A percentile compares a stretch with the other conserved stretches of the same genome.
These are phyloP conservation scores for Collichthys lucidus DNA, from an alignment of 2,113 vertebrate genomes.

Conservation along the genomic window DNA sequence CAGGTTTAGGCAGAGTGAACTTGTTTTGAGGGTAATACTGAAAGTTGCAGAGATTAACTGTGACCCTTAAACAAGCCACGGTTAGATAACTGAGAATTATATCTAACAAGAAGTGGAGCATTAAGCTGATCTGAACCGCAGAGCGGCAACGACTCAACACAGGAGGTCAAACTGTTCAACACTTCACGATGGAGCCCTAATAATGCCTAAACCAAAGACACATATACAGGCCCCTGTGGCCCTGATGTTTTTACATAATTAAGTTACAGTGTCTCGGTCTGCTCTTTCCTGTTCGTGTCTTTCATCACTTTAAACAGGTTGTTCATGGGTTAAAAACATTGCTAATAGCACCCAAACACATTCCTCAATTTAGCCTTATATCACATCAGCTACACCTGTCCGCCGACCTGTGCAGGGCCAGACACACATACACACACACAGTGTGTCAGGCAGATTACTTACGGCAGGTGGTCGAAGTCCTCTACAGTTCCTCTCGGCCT, in stretches of 20 bases:
- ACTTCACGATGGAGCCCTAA: conserved; percentile 15
- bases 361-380: neutral
- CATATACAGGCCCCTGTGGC: neutral
- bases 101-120: conserved; percentile 49
- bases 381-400: neutral
- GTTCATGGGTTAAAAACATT: neutral
- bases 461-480: conserved; percentile 94
- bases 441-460: conserved; percentile 71
- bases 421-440: neutral
- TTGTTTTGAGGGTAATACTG: conserved; percentile 24
- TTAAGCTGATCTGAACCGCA: conserved; percentile 40
- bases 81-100: conserved; percentile 60
- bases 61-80: conserved; percentile 30
- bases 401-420: neutral
- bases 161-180: conserved; percentile 25
- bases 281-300: neutral
- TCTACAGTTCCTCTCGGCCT: conserved; percentile 86
- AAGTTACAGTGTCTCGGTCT: neutral
- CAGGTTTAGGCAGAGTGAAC: neutral
- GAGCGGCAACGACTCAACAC: conserved; percentile 26
- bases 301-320: neutral
- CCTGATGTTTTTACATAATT: neutral
- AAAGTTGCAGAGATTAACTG: conserved; percentile 45
- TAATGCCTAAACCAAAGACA: neutral
- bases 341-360: neutral